Base-by-base conservation (phyloP, 2,113 vertebrate species). In the Leptodactylus fuscus region DNA sequence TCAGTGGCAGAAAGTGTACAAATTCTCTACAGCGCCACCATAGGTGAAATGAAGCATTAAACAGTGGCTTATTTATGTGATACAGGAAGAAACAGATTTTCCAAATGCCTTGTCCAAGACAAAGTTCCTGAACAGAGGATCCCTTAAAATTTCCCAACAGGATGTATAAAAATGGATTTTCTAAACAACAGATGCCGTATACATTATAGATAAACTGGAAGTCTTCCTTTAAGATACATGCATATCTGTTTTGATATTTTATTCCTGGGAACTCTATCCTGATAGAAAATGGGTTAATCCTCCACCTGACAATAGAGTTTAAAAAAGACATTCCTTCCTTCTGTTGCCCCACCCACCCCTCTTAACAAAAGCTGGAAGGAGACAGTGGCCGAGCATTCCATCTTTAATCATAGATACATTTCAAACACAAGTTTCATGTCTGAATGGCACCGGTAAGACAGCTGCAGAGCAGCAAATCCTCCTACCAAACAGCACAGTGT, bases 341-440 rank as follows among this genome's bases (percentile, higher is more conserved):
- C 24, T 46, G 38, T 86, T 70, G 60, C 53, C 62, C 48, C 29
- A 74, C 84, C 76, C 84, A 69, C 38, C 77, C 65, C n/a, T 46
- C 38, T 60, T 80, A 85, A 85, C 83, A 85, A 85, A 85, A 85
- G 75, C 75, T 85, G 83, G 84, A 86, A 73, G 84, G 62, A 86
- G 84, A 81, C 83, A 85, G 83, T 79, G 83, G 76, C 84, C 11
- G 78, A 24, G 36, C 84, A 86, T 86, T 86, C 84, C 84, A 81
- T 71, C 77, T 81, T 73, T 86, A 81, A 86, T 86, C 84, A 86
- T 73, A 86, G 84, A 86, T 81, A 71, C 84, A 86, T 86, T 86
- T 86, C 76, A 86, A 81, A 86, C 84, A 81, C 65, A 81, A 81
- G 84, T 41, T 41, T 29, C 15, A 86, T 73, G 67, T 81, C 84